Evolutionary conservation across 2,797 vertebrate genomes (phyloP).

Genomic region (Pseudopleuronectes americanus): DNA sequence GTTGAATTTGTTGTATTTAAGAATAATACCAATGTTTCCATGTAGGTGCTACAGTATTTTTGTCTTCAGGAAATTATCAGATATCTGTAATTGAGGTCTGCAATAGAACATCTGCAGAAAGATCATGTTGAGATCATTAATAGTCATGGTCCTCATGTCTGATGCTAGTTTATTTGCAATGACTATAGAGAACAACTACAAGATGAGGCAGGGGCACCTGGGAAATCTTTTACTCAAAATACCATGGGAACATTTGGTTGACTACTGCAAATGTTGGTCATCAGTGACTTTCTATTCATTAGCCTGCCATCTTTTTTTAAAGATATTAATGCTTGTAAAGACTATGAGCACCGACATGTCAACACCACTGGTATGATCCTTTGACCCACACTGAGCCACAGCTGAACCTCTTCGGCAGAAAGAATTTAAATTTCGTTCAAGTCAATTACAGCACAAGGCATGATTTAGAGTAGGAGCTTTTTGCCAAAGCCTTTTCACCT

Average conservation of each 20-base stretch:
- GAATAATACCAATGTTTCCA: conserved; percentile 75
- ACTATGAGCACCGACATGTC: conserved; percentile 56
- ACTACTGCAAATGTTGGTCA: background rate
- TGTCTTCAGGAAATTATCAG: background rate
- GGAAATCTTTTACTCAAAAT: background rate
- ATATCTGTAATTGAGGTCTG: background rate
- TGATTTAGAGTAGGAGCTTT: conserved; percentile 21
- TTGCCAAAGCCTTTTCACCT: conserved; percentile 67
- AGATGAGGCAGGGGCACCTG: background rate
- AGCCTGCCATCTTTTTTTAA: background rate
- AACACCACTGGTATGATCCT: conserved; percentile 75
- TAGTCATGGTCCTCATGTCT: background rate
- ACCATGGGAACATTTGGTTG: background rate
- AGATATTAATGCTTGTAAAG: conserved; percentile 15
- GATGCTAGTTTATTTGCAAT: background rate
- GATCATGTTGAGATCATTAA: background rate
- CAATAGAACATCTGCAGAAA: background rate
- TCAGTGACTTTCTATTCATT: background rate
- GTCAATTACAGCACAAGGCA: conserved; percentile 36
- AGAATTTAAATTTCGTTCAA: conserved; percentile 19
- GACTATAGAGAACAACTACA: background rate
- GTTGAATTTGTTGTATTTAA: conserved; percentile 53
- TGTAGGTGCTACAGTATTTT: conserved; percentile 48
- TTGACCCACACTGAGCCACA: conserved; percentile 72
- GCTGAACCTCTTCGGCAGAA: conserved; percentile 69